phyloP scores from a whole-genome alignment of 2,797 vertebrate genomes.

The Hemitrygon akajei region DNA sequence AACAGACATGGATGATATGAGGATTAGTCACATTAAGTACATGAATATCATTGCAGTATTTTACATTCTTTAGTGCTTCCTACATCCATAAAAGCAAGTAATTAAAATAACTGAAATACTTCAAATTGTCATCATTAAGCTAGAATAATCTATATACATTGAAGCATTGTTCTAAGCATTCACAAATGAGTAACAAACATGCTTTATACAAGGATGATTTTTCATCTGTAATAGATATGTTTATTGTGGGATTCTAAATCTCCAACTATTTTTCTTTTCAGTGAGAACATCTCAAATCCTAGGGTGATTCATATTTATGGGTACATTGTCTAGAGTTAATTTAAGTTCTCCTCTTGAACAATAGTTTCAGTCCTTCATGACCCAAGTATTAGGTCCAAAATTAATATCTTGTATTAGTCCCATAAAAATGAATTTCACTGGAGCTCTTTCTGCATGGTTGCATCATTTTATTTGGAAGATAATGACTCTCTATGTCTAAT shows the following conservation, averaged over 20 bases:
- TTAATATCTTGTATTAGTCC: background rate
- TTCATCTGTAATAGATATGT: background rate
- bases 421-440: background rate
- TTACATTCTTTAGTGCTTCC: background rate
- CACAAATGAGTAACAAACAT: background rate
- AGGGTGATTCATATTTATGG: background rate
- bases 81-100: background rate
- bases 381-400: conserved; percentile 1
- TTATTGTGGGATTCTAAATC: background rate
- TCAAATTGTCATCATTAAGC: background rate
- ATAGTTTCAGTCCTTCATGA: conserved; percentile 13
- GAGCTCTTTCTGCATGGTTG: background rate
- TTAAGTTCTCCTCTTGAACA: background rate
- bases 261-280: background rate
- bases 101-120: background rate
- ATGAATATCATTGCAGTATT: background rate
- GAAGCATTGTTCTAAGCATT: background rate
- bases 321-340: background rate
- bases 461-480: background rate
- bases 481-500: background rate
- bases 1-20: background rate
- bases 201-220: background rate
- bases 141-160: background rate
- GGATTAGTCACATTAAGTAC: background rate
- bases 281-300: background rate